Base-by-base conservation (phyloP, 2,797 vertebrate genomes). In the Sebastes dallii region DNA sequence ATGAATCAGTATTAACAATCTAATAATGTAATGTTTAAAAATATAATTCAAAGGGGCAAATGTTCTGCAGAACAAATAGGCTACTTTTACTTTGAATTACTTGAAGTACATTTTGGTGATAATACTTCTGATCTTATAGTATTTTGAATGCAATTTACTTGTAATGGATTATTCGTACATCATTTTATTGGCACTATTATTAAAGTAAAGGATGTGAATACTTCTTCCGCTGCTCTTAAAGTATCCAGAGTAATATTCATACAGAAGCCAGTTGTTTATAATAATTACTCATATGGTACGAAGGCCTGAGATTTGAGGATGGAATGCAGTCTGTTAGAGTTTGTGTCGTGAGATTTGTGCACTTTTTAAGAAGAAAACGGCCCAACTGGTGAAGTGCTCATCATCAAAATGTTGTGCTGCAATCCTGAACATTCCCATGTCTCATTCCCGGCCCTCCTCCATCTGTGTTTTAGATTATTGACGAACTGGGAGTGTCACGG, bases 381-480 rank as follows among this genome's bases (percentile, higher is more conserved):
- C 39, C 52, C 14, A 16, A 29, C 16, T 22, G 52, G 55, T 54
- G 52, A 77, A 73, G 50, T n/a, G 42, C 34, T 82, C 68, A 77
- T 75, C 78, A 84, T 83, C 61, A 64, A 83, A 85, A 81, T 39
- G 69, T 65, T 82, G 20, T 75, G 72, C 79, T 77, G 66, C 62
- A 83, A 67, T 83, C 82, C 84, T 72, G 42, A 77, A 86, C 86
- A 91, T 87, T 78, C 83, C 83, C 72, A 27, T 72, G 82, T 89
- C 86, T 92, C 89, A 76, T 84, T 81, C 77, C 73, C 82, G 76
- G 87, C 65, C 56, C 71, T 78, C 27, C 81, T 81, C 79, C 93
- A 94, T 94, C 92, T 96, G 95, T 72, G 94, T 93, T 94, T 86
- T 91, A 85, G 84, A 94, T 96, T 86, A 93, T 66, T 81, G 71